Evolutionary conservation across 2,888 invertebrate genomes (phyloP), one percentile per base, ranked within the genome.

Genomic region (Orchesella flavescens): DNA sequence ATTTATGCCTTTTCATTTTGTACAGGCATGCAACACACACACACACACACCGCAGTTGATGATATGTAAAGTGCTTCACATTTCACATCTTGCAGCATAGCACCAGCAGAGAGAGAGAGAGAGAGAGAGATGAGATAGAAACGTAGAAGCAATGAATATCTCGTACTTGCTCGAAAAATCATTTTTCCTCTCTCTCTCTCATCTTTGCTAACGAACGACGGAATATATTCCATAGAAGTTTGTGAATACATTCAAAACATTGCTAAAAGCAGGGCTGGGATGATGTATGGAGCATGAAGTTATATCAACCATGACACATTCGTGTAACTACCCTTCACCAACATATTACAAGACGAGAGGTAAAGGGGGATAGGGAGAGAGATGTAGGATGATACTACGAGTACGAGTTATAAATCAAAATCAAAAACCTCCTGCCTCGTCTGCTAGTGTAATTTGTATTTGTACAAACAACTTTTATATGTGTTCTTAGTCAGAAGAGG

Each of bases 1-100:
- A 77, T 77, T 77, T 77, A 77, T 77, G 77, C 44, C 19, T 76
- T 76, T 66, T 77, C 68, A 77, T 68, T 77, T 75, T 43, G 68
- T 53, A 69, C 23, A 77, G 19, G n/a, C 19, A 19, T 1, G 17
- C 17, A 57, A 57, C 53, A 3, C 53, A 5, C 53, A 46, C 46
- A 46, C 46, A 46, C n/a, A 53, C 53, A 17, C 53, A 53, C 53
- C 17, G n/a, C 53, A 53, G 15, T 53, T 34, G 34, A 34, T 34
- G 34, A 34, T 34, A 34, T 34, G 34, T 34, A 34, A 34, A 34
- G 34, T 34, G 34, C 34, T 34, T 34, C 34, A 34, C 34, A 34
- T 34, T 34, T 34, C 34, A 34, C 34, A 34, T 34, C 34, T 34
- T 34, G 34, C 34, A 34, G n/a, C n/a, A n/a, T n/a, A n/a, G n/a